These are phyloP conservation scores for Eretmocerus hayati DNA, from an alignment of 2,888 invertebrate genomes.

Conservation along the genomic window DNA sequence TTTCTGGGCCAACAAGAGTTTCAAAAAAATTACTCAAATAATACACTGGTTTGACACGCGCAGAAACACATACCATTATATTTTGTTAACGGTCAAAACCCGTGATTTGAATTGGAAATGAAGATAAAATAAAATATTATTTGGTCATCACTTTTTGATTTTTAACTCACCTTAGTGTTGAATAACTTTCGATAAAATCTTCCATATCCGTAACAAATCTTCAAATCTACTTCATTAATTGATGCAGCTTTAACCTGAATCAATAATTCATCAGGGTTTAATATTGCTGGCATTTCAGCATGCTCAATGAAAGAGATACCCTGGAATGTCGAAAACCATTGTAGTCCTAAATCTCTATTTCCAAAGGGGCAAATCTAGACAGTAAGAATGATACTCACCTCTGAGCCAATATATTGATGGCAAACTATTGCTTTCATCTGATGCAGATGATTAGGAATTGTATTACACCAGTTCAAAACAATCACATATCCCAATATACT, in stretches of 20 bases:
- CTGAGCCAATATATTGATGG: conserved; percentile 46
- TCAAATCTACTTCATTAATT: conserved; percentile 54
- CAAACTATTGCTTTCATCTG: conserved; percentile 50
- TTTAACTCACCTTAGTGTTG: conserved; percentile 37
- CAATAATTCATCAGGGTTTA: conserved; percentile 52
- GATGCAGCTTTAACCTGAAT: conserved; percentile 58
- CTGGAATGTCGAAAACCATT: conserved; percentile 37
- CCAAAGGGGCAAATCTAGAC: no score
- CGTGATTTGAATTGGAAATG: no score
- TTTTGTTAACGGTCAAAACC: no score
- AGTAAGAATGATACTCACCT: conserved; percentile 37
- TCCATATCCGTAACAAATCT: conserved; percentile 56
- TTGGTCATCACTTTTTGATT: not conserved
- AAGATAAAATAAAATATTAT: not conserved
- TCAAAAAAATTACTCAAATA: no score
- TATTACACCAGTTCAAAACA: conserved; percentile 40
- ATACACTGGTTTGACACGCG: no score
- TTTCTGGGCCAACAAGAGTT: conserved; percentile 34
- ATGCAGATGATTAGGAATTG: conserved; percentile 37
- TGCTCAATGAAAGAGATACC: conserved; percentile 52
- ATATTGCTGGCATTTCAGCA: conserved; percentile 50
- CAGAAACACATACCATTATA: no score
- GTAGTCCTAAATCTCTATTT: conserved; percentile 1
- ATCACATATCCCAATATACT: conserved; percentile 45
- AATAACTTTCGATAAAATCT: conserved; percentile 46